Evolutionary conservation across 2,797 vertebrate genomes (phyloP).

Genomic region (Dendrocincla fuliginosa): DNA sequence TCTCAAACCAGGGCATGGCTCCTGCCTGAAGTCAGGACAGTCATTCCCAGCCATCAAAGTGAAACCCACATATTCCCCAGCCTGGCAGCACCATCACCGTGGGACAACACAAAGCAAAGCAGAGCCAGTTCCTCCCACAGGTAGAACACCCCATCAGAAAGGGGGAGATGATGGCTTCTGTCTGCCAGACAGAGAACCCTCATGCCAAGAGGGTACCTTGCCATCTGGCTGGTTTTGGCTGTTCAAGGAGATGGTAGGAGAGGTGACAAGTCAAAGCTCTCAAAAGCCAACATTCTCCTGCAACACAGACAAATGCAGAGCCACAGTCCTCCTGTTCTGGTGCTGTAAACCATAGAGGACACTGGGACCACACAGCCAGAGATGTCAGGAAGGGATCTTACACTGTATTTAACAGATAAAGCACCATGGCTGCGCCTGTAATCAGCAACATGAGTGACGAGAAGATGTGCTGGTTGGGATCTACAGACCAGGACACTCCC

Average conservation of each 20-base stretch:
- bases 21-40: background rate
- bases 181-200: background rate
- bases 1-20: background rate
- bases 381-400: fast-evolving
- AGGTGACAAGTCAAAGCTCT: background rate
- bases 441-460: fast-evolving
- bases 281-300: background rate
- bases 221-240: background rate
- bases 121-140: background rate
- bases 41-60: slow-evolving; percentile 31
- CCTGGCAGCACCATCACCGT: background rate
- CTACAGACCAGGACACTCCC: background rate
- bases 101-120: background rate
- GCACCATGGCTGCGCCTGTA: fast-evolving
- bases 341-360: background rate
- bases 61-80: background rate
- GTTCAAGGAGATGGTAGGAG: background rate
- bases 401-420: too few relatives aligned
- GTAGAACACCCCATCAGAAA: background rate
- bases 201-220: too few relatives aligned
- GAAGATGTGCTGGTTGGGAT: fast-evolving
- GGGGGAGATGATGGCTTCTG: background rate
- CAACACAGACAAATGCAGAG: background rate
- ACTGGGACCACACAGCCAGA: background rate
- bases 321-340: background rate